These are phyloP conservation scores for Tetragnatha versicolor DNA, from an alignment of 1,140 invertebrate species.

Conservation along the genomic window DNA sequence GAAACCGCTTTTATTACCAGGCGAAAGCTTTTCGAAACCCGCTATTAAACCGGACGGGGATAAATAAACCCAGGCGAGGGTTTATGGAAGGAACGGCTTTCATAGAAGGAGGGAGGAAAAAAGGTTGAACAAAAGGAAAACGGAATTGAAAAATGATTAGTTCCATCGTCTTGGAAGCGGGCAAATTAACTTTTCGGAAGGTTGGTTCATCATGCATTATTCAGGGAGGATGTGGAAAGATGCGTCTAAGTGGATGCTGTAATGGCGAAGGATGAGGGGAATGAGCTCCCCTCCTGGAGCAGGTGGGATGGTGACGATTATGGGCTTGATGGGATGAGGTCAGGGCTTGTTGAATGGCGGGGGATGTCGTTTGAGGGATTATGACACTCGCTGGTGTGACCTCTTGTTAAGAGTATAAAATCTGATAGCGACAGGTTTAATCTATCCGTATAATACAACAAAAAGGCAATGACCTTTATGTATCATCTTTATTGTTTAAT, in stretches of 20 bases:
- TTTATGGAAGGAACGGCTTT: constrained; percentile 15
- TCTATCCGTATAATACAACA: too few species aligned
- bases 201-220: constrained; percentile 46
- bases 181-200: constrained; percentile 40
- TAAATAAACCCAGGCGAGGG: not conserved
- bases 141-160: constrained; percentile 51
- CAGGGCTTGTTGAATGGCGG: constrained; percentile 13
- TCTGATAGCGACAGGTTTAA: too few species aligned
- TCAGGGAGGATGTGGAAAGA: constrained; percentile 14
- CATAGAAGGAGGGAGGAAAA: too few species aligned
- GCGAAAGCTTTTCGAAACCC: not conserved
- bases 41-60: constrained; percentile 3
- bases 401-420: too few species aligned
- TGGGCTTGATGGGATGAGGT: constrained; percentile 23
- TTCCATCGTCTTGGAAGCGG: not conserved
- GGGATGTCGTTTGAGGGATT: too few species aligned
- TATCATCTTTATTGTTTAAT: too few species aligned
- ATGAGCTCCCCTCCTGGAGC: not conserved
- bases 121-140: too few species aligned
- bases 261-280: constrained; percentile 14
- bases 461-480: too few species aligned
- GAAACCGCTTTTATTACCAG: not conserved
- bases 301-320: constrained; percentile 10
- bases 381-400: too few species aligned
- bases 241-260: constrained; percentile 1